phyloP scores from a whole-genome alignment of 2,797 vertebrate species.

The Orestias chungarensis region DNA sequence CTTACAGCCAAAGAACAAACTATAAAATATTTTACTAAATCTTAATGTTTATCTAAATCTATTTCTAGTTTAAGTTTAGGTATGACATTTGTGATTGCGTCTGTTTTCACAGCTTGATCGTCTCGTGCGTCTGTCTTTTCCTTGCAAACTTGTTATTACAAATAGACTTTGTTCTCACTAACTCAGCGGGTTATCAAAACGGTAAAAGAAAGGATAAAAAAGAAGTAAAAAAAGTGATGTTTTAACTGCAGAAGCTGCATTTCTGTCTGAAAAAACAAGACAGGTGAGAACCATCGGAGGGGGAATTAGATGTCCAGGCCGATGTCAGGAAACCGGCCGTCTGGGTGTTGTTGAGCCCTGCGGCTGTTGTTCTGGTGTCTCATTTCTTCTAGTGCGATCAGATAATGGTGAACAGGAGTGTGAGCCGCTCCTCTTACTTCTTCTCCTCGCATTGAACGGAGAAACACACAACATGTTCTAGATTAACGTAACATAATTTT shows the following conservation, averaged over 20 bases:
- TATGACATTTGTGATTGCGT: no score
- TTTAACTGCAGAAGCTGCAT: conserved; percentile 34
- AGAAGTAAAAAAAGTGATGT: no score
- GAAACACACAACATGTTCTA: conserved; percentile 50
- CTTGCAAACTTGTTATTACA: no score
- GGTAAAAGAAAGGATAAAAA: no score
- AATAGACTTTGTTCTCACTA: no score
- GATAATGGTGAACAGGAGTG: conserved; percentile 45
- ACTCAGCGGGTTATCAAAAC: no score
- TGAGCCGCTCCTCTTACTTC: conserved; percentile 2
- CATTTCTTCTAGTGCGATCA: conserved; percentile 50
- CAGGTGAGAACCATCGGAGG: conserved; percentile 17
- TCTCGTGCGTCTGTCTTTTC: no score
- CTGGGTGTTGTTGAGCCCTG: conserved; percentile 26
- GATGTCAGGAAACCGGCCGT: conserved; percentile 18
- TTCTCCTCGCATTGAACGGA: conserved; percentile 2
- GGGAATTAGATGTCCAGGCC: conserved; percentile 32
- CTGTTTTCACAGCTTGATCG: no score
- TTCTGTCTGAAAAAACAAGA: conserved; percentile 32
- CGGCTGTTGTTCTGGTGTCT: conserved; percentile 40
- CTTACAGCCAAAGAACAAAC: no score
- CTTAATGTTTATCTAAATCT: no score
- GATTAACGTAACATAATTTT: conserved; percentile 45
- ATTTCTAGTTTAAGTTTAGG: no score
- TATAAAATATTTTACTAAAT: no score